phyloP scores from a whole-genome alignment of 2,888 invertebrate genomes.

The Gasteruption jaculator region DNA sequence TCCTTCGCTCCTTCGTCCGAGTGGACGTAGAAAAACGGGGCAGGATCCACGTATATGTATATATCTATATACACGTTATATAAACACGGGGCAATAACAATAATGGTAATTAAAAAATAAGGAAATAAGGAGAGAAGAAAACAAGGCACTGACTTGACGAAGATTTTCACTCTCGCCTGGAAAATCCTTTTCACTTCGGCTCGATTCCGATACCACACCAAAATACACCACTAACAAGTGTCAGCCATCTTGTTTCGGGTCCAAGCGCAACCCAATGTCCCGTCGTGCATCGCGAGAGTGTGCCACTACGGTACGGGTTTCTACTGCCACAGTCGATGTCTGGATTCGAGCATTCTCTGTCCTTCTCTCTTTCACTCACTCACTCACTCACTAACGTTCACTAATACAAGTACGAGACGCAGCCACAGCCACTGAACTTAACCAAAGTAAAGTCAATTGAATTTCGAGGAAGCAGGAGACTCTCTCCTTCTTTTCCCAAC shows the following conservation, averaged over 20 bases:
- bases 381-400: too few species aligned
- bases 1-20: neutral
- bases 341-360: too few species aligned
- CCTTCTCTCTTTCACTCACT: too few species aligned
- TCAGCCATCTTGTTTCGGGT: conserved; percentile 51
- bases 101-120: neutral
- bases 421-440: too few species aligned
- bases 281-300: conserved; percentile 25
- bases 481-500: too few species aligned
- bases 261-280: conserved; percentile 34
- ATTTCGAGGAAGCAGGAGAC: too few species aligned
- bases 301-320: too few species aligned
- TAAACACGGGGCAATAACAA: neutral
- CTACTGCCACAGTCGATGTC: too few species aligned
- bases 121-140: neutral
- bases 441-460: too few species aligned
- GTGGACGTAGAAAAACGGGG: too few species aligned
- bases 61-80: neutral
- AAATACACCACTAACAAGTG: conserved; percentile 52
- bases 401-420: too few species aligned
- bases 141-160: neutral
- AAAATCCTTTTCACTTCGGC: conserved; percentile 12
- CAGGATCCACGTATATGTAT: too few species aligned
- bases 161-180: conserved; percentile 7
- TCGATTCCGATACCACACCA: conserved; percentile 26